Base-by-base conservation (phyloP, 2,797 vertebrate genomes). In the Acrocephalus scirpaceus region DNA sequence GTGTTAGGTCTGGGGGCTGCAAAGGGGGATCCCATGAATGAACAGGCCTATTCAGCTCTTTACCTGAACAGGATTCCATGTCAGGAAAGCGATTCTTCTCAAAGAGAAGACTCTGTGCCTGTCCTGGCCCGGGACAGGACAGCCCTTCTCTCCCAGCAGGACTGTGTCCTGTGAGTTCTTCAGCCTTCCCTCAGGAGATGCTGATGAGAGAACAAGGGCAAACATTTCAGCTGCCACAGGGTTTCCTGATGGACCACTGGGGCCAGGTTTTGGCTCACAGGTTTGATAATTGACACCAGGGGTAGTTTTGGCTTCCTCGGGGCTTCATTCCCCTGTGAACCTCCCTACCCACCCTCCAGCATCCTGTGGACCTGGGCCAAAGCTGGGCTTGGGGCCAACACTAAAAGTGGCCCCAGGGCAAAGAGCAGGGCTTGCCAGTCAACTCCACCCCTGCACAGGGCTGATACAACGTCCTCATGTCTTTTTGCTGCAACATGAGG, bases 391-490 rank as follows among this genome's bases (percentile, higher is more conserved):
- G 21, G 22, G 2, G 23, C 19, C 40, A 56, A 32, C 1, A 0
- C 13, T 13, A 50, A 23, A 61, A 72, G 18, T 3, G 9, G 27
- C 34, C 32, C 44, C 38, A 57, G 36, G 16, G 10, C 34, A 40
- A 40, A 36, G 47, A 36, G 2, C 5, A 3, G 10, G 19, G 3
- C 16, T 51, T 62, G 36, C 13, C n/a, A 62, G n/a, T 2, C 2
- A 1, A 5, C 20, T 38, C 25, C 2, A 2, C 6, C 11, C 6
- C 21, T 4, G 1, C 7, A 0, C 4, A 13, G 34, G 15, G 8
- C 14, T 40, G 36, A 47, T 27, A 32, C 13, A 15, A n/a, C 2
- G 3, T 53, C 45, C 45, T 3, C 7, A 3, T 9, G 19, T 65
- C 38, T 38, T 75, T 29, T 20, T 66, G 56, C 20, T 5, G 1